Evolutionary conservation across 2,797 vertebrate species (phyloP).

Genomic region (Cottoperca gobio): DNA sequence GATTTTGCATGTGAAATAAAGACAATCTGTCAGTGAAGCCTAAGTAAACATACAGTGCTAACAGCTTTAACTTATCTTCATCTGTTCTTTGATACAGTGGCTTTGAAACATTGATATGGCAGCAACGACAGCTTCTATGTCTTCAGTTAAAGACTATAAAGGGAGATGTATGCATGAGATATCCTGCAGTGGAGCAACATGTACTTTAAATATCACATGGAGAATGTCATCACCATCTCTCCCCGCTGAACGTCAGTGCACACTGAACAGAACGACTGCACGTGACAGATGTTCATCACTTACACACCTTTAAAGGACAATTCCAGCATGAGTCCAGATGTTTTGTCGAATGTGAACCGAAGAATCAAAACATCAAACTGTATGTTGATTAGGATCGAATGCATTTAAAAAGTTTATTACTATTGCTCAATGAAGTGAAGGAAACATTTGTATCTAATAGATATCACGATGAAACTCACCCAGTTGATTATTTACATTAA

Average conservation of each 20-base stretch:
- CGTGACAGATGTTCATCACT: constrained; percentile 11
- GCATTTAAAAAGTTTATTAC: too few species aligned
- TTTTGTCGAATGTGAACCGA: neutral
- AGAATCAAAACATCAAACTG: too few species aligned
- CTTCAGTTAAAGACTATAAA: neutral
- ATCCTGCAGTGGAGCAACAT: neutral
- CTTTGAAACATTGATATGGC: neutral
- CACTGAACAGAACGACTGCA: constrained; percentile 7
- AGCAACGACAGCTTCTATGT: neutral
- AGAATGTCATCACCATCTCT: neutral
- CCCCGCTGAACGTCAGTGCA: neutral
- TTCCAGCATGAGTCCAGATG: constrained; percentile 44
- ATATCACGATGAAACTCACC: too few species aligned
- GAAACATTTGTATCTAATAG: too few species aligned
- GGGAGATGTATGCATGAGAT: neutral
- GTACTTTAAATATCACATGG: neutral
- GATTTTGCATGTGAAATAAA: too few species aligned
- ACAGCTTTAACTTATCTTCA: too few species aligned
- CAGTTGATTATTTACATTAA: too few species aligned
- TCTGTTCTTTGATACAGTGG: neutral
- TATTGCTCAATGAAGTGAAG: too few species aligned
- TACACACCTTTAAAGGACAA: constrained; percentile 28
- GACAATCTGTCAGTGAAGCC: too few species aligned
- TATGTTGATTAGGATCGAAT: too few species aligned
- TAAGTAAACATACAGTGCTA: neutral